Percentiles rank a stretch among this genome's conserved stretches.
phyloP scores from a whole-genome alignment of 2,113 vertebrate genomes.

The Vicugna pacos region DNA sequence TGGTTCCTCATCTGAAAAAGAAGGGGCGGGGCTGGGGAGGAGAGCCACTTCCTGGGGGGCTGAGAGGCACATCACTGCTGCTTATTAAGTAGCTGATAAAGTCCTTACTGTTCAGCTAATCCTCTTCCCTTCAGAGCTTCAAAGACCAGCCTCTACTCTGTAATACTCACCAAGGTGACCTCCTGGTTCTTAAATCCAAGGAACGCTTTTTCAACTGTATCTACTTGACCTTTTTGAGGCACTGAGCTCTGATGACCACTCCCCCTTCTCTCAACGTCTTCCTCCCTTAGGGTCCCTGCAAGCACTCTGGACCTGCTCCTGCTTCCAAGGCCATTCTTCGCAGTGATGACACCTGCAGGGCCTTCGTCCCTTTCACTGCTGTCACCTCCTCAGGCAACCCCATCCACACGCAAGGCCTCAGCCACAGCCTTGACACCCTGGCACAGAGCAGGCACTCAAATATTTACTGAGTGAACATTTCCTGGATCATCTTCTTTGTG shows the following conservation, averaged over 20 bases:
- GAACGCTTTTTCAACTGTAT: background rate
- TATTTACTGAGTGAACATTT: background rate
- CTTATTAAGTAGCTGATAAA: background rate
- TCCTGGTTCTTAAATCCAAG: background rate
- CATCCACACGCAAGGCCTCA: background rate
- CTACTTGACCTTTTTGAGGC: background rate
- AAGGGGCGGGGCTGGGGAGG: background rate
- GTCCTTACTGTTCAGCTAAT: background rate
- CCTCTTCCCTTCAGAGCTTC: background rate
- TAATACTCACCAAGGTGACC: background rate
- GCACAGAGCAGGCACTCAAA: background rate
- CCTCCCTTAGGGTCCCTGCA: background rate
- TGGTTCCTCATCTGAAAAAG: background rate
- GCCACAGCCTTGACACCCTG: background rate
- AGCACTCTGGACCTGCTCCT: background rate
- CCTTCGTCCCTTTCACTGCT: background rate
- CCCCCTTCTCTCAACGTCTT: background rate
- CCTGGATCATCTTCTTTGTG: background rate
- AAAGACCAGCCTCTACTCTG: background rate
- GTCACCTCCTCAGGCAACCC: background rate
- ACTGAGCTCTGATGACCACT: background rate
- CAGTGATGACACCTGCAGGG: background rate
- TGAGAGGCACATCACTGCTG: background rate
- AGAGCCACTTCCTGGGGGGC: background rate
- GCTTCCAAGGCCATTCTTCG: background rate